These are phyloP conservation scores for Phyto melanocephala DNA, from an alignment of 2,888 invertebrate genomes.

Conservation along the genomic window DNA sequence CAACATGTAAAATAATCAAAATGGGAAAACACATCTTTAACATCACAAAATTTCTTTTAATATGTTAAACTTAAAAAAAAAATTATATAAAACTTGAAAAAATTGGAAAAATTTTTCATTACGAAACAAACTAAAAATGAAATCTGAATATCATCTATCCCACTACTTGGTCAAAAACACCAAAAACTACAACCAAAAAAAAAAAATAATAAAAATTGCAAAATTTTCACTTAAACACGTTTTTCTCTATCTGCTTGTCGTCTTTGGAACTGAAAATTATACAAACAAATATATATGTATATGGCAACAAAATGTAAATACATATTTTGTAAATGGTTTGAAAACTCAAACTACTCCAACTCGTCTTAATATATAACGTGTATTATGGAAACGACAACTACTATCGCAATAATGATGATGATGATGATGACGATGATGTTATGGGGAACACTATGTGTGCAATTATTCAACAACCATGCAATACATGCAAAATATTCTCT, in stretches of 20 bases:
- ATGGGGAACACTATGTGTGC: slow-evolving; percentile 33
- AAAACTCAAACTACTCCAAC: slow-evolving; percentile 37
- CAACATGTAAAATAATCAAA: slow-evolving; percentile 45
- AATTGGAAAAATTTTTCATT: slow-evolving; percentile 18
- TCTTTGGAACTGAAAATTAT: neutral
- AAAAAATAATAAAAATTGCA: slow-evolving; percentile 24
- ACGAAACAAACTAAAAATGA: slow-evolving; percentile 36
- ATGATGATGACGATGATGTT: neutral
- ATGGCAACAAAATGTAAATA: neutral
- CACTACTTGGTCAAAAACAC: slow-evolving; percentile 26
- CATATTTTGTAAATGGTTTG: slow-evolving; percentile 11
- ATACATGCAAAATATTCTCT: slow-evolving; percentile 21
- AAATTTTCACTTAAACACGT: slow-evolving; percentile 73
- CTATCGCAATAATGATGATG: slow-evolving; percentile 6
- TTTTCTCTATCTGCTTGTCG: slow-evolving; percentile 43
- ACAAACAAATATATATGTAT: neutral
- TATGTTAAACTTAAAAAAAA: slow-evolving; percentile 20
- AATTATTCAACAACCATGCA: slow-evolving; percentile 39
- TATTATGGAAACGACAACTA: slow-evolving; percentile 6
- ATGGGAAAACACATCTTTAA: slow-evolving; percentile 38
- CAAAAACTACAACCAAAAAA: slow-evolving; percentile 14
- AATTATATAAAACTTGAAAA: neutral
- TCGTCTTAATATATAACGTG: neutral
- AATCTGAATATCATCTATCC: slow-evolving; percentile 51
- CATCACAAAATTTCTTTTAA: neutral